Evolutionary conservation across 1,140 invertebrate species (phyloP), one percentile per base, ranked within the genome.

Genomic region (Medauroidea extradentata): DNA sequence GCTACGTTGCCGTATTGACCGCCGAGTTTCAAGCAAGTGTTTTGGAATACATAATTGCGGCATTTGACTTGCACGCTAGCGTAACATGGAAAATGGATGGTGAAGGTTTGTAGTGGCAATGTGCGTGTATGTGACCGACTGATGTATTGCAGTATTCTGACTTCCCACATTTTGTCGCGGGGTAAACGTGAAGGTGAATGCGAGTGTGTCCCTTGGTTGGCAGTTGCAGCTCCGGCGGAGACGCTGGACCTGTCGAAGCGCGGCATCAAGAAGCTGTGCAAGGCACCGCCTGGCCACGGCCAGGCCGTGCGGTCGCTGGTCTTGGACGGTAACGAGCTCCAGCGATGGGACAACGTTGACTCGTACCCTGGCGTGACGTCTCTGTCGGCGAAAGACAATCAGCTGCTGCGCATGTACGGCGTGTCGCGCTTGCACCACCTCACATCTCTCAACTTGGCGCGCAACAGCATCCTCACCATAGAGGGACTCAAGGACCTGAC

Each of bases 401-500:
- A 90, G 69, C 71, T 95, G 44, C 74, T 93, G 18, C 82, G 91
- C 34, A 94, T 96, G 91, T 88, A 88, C 75, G 89, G 90, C 50
- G 86, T 96, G 25, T 86, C 86, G 50, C 82, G 87, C 54, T 76
- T 95, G 44, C 84, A 86, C 63, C 86, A 88, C 71, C 77, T 95
- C 38, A 85, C 89, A 14, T 84, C 88, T 23, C 74, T 96, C 61
- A 91, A 93, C 75, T 79, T 96, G 24, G 86, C 90, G 49, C 86
- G 92, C 72, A 96, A 95, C 78, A 86, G 87, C 50, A 92, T 96
- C 60, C 79, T 92, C 7, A 87, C 86, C 24, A 93, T 95, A 67
- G 92, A 96, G 76, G 92, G 91, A 21, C 78, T 95, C 7, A 91
- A 91, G 73, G 90, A 94, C 27, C 80, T 94, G 60, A 77, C 81